A percentile compares a stretch with the other conserved stretches of the same genome.
phyloP scores from a whole-genome alignment of 1,140 invertebrate species.

The Diabrotica virgifera region DNA sequence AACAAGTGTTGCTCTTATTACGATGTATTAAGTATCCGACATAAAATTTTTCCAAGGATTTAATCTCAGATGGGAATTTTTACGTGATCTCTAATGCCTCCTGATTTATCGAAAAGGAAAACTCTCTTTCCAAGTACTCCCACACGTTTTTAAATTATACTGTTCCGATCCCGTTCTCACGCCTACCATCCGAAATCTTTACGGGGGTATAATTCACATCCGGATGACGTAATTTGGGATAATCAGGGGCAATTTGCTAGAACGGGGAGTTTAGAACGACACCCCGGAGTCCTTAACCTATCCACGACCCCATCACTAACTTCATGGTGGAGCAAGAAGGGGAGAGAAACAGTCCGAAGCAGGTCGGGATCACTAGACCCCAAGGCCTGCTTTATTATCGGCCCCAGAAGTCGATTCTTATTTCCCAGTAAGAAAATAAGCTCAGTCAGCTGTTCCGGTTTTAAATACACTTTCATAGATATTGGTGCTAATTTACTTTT shows the following conservation, averaged over 20 bases:
- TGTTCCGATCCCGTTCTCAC: neutral
- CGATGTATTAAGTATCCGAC: no score
- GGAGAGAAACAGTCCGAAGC: neutral
- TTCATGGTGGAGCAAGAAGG: conserved; percentile 5
- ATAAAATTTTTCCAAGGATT: no score
- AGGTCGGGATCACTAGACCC: conserved; percentile 1
- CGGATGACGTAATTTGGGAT: conserved; percentile 8
- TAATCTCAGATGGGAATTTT: no score
- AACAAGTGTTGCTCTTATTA: no score
- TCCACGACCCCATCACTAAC: conserved; percentile 4
- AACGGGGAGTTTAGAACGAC: conserved; percentile 15
- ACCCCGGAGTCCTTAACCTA: conserved; percentile 19
- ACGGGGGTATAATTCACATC: neutral
- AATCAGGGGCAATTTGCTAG: conserved; percentile 17
- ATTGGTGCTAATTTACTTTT: no score
- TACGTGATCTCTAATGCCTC: no score
- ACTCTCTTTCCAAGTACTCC: no score
- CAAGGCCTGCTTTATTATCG: conserved; percentile 4
- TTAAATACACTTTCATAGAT: neutral
- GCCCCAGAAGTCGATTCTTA: conserved; percentile 6
- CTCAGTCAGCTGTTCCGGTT: conserved; percentile 5
- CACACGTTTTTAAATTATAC: no score
- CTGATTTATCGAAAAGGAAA: no score
- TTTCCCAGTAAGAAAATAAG: neutral
- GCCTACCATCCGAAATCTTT: conserved; percentile 2